phyloP scores from a whole-genome alignment of 2,113 vertebrate species.

The Ceratotherium simum region DNA sequence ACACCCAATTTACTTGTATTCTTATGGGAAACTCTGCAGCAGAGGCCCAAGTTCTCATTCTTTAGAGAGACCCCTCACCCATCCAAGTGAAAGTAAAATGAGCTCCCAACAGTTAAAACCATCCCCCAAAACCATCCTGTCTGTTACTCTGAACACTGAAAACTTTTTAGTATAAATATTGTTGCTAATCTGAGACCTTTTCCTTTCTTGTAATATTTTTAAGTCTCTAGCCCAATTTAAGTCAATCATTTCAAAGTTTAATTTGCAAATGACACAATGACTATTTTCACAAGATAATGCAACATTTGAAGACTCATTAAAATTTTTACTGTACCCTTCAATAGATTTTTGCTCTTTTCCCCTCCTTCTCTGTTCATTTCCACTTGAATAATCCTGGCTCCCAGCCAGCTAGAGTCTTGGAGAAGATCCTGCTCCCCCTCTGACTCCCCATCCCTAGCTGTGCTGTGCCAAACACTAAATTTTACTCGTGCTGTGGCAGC shows the following conservation, averaged over 20 bases:
- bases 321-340: constrained; percentile 24
- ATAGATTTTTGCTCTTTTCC: constrained; percentile 39
- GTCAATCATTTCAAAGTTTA: constrained; percentile 55
- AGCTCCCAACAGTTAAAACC: constrained; percentile 2
- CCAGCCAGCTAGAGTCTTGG: background rate
- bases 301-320: constrained; percentile 57
- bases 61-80: background rate
- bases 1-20: background rate
- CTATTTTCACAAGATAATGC: constrained; percentile 55
- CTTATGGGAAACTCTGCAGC: background rate
- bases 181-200: constrained; percentile 40
- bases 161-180: constrained; percentile 42
- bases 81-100: constrained; percentile 5
- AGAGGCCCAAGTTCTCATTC: constrained; percentile 7
- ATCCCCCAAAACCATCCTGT: background rate
- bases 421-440: constrained; percentile 31
- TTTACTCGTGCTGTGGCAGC: constrained; percentile 9
- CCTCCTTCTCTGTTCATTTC: constrained; percentile 42
- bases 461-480: constrained; percentile 33
- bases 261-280: constrained; percentile 34
- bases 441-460: background rate
- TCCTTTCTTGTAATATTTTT: constrained; percentile 54
- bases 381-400: constrained; percentile 61
- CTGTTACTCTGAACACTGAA: constrained; percentile 42
- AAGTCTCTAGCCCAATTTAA: constrained; percentile 32